Evolutionary conservation across 2,888 invertebrate genomes (phyloP).

Genomic region (Euplexia lucipara): DNA sequence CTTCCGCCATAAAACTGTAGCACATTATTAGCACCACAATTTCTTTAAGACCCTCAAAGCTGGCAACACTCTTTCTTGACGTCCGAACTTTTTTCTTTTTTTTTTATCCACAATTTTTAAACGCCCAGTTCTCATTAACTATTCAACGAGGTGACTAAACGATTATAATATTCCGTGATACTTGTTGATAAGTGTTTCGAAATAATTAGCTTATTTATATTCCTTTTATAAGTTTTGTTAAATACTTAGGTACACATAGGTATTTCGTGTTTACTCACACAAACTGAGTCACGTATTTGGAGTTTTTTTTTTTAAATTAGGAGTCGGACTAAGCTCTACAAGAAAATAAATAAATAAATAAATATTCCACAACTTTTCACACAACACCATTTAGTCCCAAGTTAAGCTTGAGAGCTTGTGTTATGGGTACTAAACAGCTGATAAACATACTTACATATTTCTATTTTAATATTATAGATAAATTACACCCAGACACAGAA

Average conservation of each 20-base stretch:
- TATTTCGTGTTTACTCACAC: conserved; percentile 43
- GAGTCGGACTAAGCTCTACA: too few species aligned
- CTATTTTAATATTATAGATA: too few species aligned
- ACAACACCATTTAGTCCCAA: too few species aligned
- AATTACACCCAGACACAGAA: too few species aligned
- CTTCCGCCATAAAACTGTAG: conserved; percentile 52
- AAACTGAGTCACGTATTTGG: conserved; percentile 20
- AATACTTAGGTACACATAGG: conserved; percentile 30
- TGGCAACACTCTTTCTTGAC: conserved; percentile 21
- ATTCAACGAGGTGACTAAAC: conserved; percentile 56
- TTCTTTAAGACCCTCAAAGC: conserved; percentile 43
- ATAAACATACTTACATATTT: too few species aligned
- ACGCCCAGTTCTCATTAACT: conserved; percentile 36
- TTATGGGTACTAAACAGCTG: too few species aligned
- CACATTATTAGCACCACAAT: conserved; percentile 51
- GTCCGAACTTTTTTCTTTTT: conserved; percentile 22
- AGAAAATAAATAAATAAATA: too few species aligned
- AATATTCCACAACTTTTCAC: too few species aligned
- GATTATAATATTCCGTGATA: conserved; percentile 55
- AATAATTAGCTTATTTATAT: conserved; percentile 57
- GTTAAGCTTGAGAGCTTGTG: too few species aligned
- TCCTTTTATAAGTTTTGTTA: conserved; percentile 32
- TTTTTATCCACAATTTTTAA: conserved; percentile 34
- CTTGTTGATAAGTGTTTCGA: conserved; percentile 45
- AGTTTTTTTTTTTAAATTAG: too few species aligned